Evolutionary conservation across 2,797 vertebrate genomes (phyloP).

Genomic region (Eurystomus glaucurus): DNA sequence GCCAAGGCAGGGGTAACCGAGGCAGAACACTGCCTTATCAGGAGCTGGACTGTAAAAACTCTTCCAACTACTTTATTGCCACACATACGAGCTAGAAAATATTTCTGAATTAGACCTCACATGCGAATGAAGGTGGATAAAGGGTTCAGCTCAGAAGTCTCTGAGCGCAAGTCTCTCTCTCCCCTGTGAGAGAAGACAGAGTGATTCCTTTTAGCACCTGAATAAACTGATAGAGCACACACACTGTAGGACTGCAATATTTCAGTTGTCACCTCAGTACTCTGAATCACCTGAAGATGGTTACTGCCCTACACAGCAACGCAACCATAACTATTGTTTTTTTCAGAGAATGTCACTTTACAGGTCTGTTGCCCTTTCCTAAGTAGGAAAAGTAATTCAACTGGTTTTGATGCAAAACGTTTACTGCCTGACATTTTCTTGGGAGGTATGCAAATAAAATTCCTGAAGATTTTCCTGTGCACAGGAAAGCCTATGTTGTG

Average conservation of each 20-base stretch:
- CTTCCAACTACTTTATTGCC: neutral
- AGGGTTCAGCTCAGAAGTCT: neutral
- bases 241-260: neutral
- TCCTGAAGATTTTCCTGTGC: neutral
- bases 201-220: neutral
- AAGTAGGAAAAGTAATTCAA: neutral
- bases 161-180: neutral
- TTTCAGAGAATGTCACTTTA: neutral
- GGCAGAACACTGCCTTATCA: neutral
- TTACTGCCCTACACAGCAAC: neutral
- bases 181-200: neutral
- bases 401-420: neutral
- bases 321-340: accelerated
- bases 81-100: neutral
- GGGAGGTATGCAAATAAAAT: neutral
- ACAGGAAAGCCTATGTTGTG: neutral
- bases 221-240: accelerated
- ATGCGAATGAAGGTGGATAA: neutral
- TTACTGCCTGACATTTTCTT: neutral
- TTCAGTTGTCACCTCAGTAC: neutral
- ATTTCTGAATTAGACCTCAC: neutral
- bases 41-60: neutral
- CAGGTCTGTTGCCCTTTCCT: neutral
- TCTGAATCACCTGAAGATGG: neutral
- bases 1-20: neutral